Base-by-base conservation (phyloP, 2,797 vertebrate species). In the Mus minutoides region DNA sequence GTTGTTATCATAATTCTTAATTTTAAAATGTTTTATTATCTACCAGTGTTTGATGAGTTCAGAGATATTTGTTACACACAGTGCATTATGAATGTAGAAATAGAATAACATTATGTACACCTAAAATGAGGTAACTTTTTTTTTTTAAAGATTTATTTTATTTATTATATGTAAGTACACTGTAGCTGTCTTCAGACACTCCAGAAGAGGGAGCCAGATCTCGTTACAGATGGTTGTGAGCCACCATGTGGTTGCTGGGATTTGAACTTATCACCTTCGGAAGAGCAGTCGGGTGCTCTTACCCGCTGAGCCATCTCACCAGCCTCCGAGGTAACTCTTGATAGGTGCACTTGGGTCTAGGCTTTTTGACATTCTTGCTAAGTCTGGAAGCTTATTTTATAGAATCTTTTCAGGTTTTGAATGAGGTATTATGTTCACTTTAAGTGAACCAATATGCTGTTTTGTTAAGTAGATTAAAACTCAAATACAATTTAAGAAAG, bases 1-100 rank as follows among this genome's bases (percentile, higher is more conserved):
- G n/a, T 71, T 96, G 64, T 69, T 91, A 58, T n/a, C 56, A n/a
- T 73, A 86, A 43, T 10, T 90, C 24, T 69, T 89, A 75, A 88
- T 96, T 94, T 96, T 95, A 29, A 87, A 91, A 49, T 83, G 40
- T 22, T 91, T 95, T 13, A 75, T 96, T 77, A 69, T 95, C 69
- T 96, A 64, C 88, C 37, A 67, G 9, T 94, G 37, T 95, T 11
- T 89, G 90, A 60, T 17, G 46, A 40, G 17, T 78, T 95, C 31
- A 94, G 80, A 93, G 80, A 76, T 83, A 75, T 88, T 37, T 95
- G 1, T 96, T 95, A 13, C 83, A 76, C 3, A 49, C 87, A 94
- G 21, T 96, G 10, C 14, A 69, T 83, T 58, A 37, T 83, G 37
- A 26, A 12, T 40, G 67, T 91, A 54, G 87, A 96, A 91, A 79